phyloP scores from a whole-genome alignment of 2,797 vertebrate genomes.

The Babyrousa celebensis region DNA sequence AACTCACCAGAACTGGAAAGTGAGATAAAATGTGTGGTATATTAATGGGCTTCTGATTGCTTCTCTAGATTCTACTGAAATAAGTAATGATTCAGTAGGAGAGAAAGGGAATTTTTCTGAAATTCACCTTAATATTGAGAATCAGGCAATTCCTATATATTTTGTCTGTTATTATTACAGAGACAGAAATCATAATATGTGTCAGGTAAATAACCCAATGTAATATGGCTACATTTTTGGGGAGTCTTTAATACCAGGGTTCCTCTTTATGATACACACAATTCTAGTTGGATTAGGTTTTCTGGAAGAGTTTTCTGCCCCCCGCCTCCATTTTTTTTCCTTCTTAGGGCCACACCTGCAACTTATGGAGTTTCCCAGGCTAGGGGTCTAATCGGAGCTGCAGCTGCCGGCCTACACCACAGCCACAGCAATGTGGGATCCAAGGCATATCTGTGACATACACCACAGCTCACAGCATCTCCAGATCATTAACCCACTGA shows the following conservation, averaged over 20 bases:
- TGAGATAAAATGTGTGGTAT: neutral
- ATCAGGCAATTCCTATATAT: neutral
- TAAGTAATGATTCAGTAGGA: neutral
- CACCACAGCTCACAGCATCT: too few relatives aligned
- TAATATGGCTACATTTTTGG: neutral
- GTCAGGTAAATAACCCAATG: neutral
- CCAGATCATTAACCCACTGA: too few relatives aligned
- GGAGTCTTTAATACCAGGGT: neutral
- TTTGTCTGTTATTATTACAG: neutral
- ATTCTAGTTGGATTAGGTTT: neutral
- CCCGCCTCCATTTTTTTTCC: accelerated
- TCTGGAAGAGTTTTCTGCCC: neutral
- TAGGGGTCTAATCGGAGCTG: too few relatives aligned
- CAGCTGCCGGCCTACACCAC: too few relatives aligned
- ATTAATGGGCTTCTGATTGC: neutral
- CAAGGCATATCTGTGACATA: too few relatives aligned
- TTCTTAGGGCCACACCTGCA: too few relatives aligned
- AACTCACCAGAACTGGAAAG: neutral
- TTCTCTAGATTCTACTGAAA: too few relatives aligned
- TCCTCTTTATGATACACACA: neutral
- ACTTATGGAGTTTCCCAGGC: too few relatives aligned
- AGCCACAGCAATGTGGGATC: too few relatives aligned
- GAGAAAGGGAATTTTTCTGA: neutral
- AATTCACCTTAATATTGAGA: neutral
- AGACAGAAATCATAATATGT: neutral